Evolutionary conservation across 2,113 vertebrate genomes (phyloP).

Genomic region (Pampusana beccarii): DNA sequence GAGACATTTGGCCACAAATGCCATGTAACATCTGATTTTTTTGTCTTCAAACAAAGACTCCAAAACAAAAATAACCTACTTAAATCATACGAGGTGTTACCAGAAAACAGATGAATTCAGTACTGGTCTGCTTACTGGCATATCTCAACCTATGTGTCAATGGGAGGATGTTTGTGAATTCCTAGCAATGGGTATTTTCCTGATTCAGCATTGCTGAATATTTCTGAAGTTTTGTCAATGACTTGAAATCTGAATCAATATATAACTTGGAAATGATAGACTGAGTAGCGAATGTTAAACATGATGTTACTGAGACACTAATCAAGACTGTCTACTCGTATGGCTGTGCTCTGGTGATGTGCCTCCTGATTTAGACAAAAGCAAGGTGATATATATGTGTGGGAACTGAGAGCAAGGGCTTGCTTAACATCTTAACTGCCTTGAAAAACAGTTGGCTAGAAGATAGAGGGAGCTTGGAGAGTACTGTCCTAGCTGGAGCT

Average conservation of each 20-base stretch:
- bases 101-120: not conserved
- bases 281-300: not conserved
- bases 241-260: not conserved
- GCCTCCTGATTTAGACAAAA: not conserved
- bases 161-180: fast-evolving
- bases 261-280: not conserved
- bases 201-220: not conserved
- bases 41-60: not conserved
- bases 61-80: not conserved
- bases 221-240: not conserved
- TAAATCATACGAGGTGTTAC: not conserved
- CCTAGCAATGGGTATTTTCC: not conserved
- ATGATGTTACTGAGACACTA: fast-evolving
- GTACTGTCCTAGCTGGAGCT: not conserved
- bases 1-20: not conserved
- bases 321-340: not conserved
- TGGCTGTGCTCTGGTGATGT: not conserved
- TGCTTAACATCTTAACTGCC: not conserved
- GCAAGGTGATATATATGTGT: not conserved
- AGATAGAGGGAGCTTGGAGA: not conserved
- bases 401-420: not conserved
- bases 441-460: not conserved
- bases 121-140: not conserved
- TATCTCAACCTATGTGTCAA: not conserved
- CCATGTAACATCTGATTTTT: not conserved